Evolutionary conservation across 2,113 vertebrate genomes (phyloP).

Genomic region (Motacilla tschutschensis): DNA sequence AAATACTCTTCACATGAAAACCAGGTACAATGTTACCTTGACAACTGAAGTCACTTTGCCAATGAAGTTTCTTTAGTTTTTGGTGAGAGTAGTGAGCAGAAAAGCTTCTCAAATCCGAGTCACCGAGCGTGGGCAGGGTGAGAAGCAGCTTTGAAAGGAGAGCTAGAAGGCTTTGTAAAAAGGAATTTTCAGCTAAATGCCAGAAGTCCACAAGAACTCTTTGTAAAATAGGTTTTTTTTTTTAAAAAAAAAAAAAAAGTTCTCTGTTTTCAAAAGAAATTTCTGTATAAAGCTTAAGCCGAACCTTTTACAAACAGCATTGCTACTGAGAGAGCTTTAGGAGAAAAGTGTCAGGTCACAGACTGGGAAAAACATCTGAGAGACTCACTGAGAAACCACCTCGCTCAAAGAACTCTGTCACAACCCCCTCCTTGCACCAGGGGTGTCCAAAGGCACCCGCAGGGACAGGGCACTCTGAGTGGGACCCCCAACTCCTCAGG

Average conservation of each 20-base stretch:
- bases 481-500: not conserved
- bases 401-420: fast-evolving
- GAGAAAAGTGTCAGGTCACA: not conserved
- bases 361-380: not conserved
- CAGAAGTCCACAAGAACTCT: constrained; percentile 21
- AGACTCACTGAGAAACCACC: not conserved
- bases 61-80: not conserved
- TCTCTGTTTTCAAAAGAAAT: not conserved
- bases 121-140: not conserved
- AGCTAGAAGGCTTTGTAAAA: not conserved
- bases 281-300: constrained; percentile 14
- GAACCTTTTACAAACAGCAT: not conserved
- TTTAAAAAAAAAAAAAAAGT: not conserved
- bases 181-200: not conserved
- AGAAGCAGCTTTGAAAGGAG: constrained; percentile 30
- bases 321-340: not conserved
- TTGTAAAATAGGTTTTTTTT: not conserved
- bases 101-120: not conserved
- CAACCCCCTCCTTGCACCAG: not conserved
- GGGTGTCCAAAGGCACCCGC: not conserved
- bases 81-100: constrained; percentile 38
- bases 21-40: constrained; percentile 22
- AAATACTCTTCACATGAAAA: constrained; percentile 69
- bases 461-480: not conserved
- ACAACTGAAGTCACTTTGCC: constrained; percentile 6